Evolutionary conservation across 2,888 invertebrate species (phyloP), one percentile per base, ranked within the genome.

Genomic region (Tachina fera): DNA sequence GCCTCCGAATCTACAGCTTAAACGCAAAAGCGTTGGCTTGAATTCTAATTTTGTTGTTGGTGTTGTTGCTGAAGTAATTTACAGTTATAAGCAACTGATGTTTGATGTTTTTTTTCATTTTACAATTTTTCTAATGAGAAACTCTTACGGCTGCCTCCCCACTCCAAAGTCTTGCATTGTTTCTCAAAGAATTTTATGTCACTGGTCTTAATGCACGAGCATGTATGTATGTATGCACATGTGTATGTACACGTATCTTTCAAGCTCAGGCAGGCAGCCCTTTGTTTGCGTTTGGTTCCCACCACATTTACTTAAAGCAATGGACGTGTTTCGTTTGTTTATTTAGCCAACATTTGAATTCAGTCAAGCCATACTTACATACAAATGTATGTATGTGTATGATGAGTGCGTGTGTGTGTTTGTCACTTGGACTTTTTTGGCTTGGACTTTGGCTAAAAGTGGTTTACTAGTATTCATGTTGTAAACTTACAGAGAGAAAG

Each of bases 391-490:
- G n/a, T n/a, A n/a, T n/a, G n/a, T n/a, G 6, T 31, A 6, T 31
- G 6, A 43, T 22, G 43, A n/a, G 39, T 16, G 60, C 41, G 60
- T 61, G 10, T n/a, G 39, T 39, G 22, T 22, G 9, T 9, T 39
- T 75, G 70, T 63, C 63, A 63, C n/a, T 79, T 45, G n/a, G 16
- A 43, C 41, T 75, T 53, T 31, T 19, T n/a, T 76, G 14, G 41
- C 53, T 68, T 82, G 82, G 82, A 82, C 82, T 76, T 82, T 68
- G 70, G 53, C 70, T 82, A 63, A 70, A 16, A 61, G 49, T 60
- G 16, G 47, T n/a, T 45, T 14, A 61, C 45, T 39, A 61, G 10
- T 63, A 16, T 16, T 31, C 31, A 6, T 31, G 31, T 60, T 58
- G 22, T 71, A 56, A 58, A 61, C 39, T 39, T 6, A 31, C 6